Percentiles rank a stretch among this genome's conserved stretches.
These are phyloP conservation scores for Hirtodrosophila duncani DNA, from an alignment of 2,888 invertebrate species.

Conservation along the genomic window DNA sequence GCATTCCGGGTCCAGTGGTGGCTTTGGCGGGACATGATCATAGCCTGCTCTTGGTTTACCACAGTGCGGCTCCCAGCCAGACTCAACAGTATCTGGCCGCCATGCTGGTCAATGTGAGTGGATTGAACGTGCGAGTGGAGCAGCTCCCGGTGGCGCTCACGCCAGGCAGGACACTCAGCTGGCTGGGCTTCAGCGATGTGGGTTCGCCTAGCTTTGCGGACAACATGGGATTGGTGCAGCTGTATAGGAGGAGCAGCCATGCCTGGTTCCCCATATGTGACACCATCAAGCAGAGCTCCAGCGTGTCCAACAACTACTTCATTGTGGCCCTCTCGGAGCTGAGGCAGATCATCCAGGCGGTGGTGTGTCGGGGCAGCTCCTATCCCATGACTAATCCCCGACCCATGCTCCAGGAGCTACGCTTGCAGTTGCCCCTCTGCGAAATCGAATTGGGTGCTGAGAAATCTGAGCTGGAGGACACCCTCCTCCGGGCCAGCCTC, in stretches of 20 bases:
- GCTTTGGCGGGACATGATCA: conserved; percentile 82
- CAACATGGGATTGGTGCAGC: conserved; percentile 85
- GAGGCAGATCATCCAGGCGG: conserved; percentile 87
- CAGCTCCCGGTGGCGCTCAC: conserved; percentile 83
- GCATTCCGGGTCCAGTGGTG: conserved; percentile 86
- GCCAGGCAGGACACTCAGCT: conserved; percentile 82
- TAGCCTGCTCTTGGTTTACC: conserved; percentile 84
- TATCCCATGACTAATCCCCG: conserved; percentile 93
- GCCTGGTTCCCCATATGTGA: conserved; percentile 91
- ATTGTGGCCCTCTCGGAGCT: conserved; percentile 88
- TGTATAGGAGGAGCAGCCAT: conserved; percentile 84
- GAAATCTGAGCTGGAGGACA: conserved; percentile 89
- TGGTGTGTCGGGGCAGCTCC: conserved; percentile 91
- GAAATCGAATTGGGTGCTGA: conserved; percentile 88
- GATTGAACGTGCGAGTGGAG: conserved; percentile 79
- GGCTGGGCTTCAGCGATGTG: conserved; percentile 89
- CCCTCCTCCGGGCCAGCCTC: conserved; percentile 83
- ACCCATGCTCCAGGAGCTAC: conserved; percentile 88
- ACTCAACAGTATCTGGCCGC: conserved; percentile 81
- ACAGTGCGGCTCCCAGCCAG: conserved; percentile 80
- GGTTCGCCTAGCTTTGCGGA: conserved; percentile 90
- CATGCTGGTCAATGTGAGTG: conserved; percentile 80
- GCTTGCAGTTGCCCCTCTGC: conserved; percentile 87
- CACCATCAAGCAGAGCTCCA: conserved; percentile 83
- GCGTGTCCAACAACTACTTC: conserved; percentile 86